These are phyloP conservation scores for Eudorcas thomsonii DNA, from an alignment of 2,113 vertebrate genomes.

Conservation along the genomic window DNA sequence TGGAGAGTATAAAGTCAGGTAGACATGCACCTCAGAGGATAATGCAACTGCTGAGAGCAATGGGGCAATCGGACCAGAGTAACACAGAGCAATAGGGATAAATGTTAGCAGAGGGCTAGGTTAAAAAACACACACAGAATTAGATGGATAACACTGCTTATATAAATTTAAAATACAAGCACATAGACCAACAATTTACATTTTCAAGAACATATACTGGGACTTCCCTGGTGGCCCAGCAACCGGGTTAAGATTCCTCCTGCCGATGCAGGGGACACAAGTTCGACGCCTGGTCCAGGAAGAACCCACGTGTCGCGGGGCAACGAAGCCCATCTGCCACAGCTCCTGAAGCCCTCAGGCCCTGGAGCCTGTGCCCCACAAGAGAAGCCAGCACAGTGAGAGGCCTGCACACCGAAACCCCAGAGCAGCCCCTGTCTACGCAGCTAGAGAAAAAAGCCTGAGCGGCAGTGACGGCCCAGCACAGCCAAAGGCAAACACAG, in stretches of 20 bases:
- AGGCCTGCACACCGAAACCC: neutral
- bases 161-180: neutral
- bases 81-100: neutral
- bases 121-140: neutral
- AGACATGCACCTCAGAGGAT: neutral
- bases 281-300: neutral
- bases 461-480: neutral
- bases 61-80: accelerated
- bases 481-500: neutral
- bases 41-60: neutral
- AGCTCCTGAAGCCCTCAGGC: neutral
- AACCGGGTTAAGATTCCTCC: neutral
- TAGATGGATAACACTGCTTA: neutral
- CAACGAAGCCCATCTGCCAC: neutral
- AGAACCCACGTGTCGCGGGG: neutral
- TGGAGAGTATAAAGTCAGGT: neutral
- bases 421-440: neutral
- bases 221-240: neutral
- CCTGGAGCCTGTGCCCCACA: neutral
- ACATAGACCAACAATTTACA: neutral
- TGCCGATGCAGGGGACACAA: neutral
- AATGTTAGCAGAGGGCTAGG: neutral
- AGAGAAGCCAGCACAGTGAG: neutral
- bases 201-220: neutral
- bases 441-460: neutral